Conservation (phyloP, 1,140 invertebrate genomes). For the Aphaenogaster rudis region DNA sequence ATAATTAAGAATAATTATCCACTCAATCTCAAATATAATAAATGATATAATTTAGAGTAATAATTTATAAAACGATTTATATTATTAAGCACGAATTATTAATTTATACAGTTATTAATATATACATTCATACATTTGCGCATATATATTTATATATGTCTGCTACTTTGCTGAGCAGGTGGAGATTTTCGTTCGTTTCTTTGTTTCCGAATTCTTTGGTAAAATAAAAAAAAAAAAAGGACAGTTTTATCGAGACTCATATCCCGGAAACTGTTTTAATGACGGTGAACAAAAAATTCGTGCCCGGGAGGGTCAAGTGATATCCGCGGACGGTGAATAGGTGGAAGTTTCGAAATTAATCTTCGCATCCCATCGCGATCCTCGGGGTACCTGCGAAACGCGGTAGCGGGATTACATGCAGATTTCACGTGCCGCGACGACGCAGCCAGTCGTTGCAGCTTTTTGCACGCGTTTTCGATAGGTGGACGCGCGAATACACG, state of each 20-base stretch:
- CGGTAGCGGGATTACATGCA: conserved; percentile 67
- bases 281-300: conserved; percentile 26
- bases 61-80: neutral
- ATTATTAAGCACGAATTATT: neutral
- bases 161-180: neutral
- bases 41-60: neutral
- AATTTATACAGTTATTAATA: neutral
- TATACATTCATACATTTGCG: neutral
- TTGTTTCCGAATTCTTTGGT: neutral
- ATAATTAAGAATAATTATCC: conserved; percentile 8
- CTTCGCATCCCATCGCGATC: conserved; percentile 54
- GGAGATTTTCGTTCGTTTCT: neutral
- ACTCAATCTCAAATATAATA: neutral
- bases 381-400: conserved; percentile 16
- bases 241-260: neutral
- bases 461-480: conserved; percentile 61
- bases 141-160: neutral
- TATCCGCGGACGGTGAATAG: conserved; percentile 42
- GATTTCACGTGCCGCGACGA: conserved; percentile 64
- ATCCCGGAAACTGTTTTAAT: conserved; percentile 41
- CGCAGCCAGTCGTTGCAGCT: conserved; percentile 62
- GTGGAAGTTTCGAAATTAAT: conserved; percentile 67
- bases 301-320: conserved; percentile 38
- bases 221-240: neutral
- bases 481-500: conserved; percentile 21